phyloP scores from a whole-genome alignment of 2,888 invertebrate species.

The Syrista parreyssii region DNA sequence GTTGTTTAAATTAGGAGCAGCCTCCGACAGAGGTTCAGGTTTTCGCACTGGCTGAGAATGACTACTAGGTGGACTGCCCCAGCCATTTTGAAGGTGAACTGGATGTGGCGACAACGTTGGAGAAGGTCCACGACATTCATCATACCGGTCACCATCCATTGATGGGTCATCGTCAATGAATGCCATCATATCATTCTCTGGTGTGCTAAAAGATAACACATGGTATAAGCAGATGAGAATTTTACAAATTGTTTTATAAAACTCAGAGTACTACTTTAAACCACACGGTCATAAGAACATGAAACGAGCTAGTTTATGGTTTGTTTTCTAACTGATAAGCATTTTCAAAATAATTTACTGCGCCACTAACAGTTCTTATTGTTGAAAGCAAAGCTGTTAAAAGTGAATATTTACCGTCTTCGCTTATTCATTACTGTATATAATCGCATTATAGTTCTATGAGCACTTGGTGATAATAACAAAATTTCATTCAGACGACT shows the following conservation, averaged over 20 bases:
- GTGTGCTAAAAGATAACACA: conserved; percentile 46
- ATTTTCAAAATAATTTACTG: neutral
- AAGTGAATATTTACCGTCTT: neutral
- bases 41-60: neutral
- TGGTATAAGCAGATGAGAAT: neutral
- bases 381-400: neutral
- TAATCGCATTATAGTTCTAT: neutral
- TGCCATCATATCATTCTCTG: conserved; percentile 81
- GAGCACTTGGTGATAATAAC: neutral
- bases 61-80: conserved; percentile 68
- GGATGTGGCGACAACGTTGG: conserved; percentile 58
- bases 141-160: conserved; percentile 63
- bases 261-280: neutral
- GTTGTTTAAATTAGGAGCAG: conserved; percentile 44
- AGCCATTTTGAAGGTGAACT: conserved; percentile 70
- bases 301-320: neutral
- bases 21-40: conserved; percentile 13
- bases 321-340: neutral
- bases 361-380: neutral
- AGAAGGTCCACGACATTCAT: conserved; percentile 68
- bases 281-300: neutral
- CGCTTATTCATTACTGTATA: neutral
- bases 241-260: neutral
- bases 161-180: conserved; percentile 82
- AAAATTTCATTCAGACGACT: neutral